A percentile compares a stretch with the other conserved stretches of the same genome.
These are phyloP conservation scores for Protonibea diacanthus DNA, from an alignment of 2,797 vertebrate species.

Conservation along the genomic window DNA sequence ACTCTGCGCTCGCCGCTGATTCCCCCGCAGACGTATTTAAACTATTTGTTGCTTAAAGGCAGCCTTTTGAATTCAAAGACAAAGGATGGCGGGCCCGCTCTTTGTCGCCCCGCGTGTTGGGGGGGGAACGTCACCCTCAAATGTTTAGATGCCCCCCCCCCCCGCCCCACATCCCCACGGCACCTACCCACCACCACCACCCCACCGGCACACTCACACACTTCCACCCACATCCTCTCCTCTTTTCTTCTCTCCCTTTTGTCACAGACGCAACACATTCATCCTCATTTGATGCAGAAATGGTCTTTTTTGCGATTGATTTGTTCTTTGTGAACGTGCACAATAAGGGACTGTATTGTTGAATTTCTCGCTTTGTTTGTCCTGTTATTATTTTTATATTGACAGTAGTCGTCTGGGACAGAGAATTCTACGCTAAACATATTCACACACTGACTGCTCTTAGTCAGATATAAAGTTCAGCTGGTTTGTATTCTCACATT, in stretches of 20 bases:
- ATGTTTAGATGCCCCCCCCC: slow-evolving; percentile 38
- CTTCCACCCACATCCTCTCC: slow-evolving; percentile 42
- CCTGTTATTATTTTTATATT: slow-evolving; percentile 39
- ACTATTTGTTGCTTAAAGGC: slow-evolving; percentile 51
- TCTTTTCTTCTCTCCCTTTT: slow-evolving; percentile 54
- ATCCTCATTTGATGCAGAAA: slow-evolving; percentile 47
- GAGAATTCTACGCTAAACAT: slow-evolving; percentile 28
- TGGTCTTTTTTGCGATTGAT: slow-evolving; percentile 53
- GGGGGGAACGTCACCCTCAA: slow-evolving; percentile 33
- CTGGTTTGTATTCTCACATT: slow-evolving; percentile 57
- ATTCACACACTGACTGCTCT: slow-evolving; percentile 22
- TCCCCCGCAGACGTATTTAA: slow-evolving; percentile 47
- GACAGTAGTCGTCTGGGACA: slow-evolving; percentile 19
- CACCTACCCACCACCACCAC: not conserved
- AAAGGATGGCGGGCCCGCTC: slow-evolving; percentile 44
- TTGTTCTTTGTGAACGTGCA: slow-evolving; percentile 49
- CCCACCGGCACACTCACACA: not conserved
- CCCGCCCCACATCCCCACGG: not conserved
- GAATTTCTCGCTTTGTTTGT: slow-evolving; percentile 14
- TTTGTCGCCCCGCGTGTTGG: slow-evolving; percentile 8
- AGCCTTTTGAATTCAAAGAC: slow-evolving; percentile 61
- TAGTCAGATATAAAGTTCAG: slow-evolving; percentile 5
- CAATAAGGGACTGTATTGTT: slow-evolving; percentile 41
- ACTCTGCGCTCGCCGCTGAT: not conserved
- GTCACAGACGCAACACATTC: slow-evolving; percentile 52